Evolutionary conservation across 1,140 invertebrate genomes (phyloP), one percentile per base, ranked within the genome.

Genomic region (Antheraea mylitta): DNA sequence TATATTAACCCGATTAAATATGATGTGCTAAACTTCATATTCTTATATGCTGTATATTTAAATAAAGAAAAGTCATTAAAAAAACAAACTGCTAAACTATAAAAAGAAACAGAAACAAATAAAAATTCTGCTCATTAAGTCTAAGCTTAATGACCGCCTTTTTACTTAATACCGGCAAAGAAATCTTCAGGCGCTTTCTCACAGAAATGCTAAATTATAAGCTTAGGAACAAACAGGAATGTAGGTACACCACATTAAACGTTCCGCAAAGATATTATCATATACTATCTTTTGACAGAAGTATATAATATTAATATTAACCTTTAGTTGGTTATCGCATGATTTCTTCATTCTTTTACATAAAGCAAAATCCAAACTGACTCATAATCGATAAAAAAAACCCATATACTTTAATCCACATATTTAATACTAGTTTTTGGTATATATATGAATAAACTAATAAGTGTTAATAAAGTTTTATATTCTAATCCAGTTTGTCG

Each of bases 91-190:
- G 37, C 13, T 10, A 62, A 62, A 22, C 3, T 22, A n/a, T 62
- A 30, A 62, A 62, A 62, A 37, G 60, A 38, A 58, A 9, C 58
- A 64, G 58, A 58, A 53, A 53, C 67, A 68, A 69, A 69, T 68
- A 66, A 60, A 69, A 72, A 69, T 69, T 63, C 37, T 64, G 62
- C 67, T 72, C 67, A 72, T 72, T 72, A 72, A 72, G 48, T 48
- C 58, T 37, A 9, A 53, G 30, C 66, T 69, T 72, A 72, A 72
- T 65, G 66, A 68, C 66, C 59, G 13, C 60, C 66, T 72, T 72
- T 72, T 71, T 68, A 65, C 37, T 65, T 22, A 71, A 64, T 67
- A 58, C 53, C 64, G 7, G 59, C 66, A 68, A 71, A 68, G 70
- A 71, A 71, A 71, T 67, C 36, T 53, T 66, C 65, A 67, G 30